Conservation (phyloP, 2,797 vertebrate genomes). For the Crotalus adamanteus region DNA sequence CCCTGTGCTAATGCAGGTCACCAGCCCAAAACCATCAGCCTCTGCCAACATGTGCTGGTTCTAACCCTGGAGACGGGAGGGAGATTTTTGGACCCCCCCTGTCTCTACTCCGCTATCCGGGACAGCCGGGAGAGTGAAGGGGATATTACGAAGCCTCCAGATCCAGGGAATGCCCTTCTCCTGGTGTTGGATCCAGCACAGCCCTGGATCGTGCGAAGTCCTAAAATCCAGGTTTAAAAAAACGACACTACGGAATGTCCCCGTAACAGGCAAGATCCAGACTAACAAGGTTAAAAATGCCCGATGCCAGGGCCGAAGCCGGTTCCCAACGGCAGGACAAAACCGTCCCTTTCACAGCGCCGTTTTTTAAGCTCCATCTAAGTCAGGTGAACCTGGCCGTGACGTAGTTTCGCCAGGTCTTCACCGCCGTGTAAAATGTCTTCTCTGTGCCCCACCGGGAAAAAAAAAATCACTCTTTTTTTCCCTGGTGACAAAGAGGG, state of each 20-base stretch:
- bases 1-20: too few species aligned
- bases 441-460: too few species aligned
- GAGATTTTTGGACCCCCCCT: neutral
- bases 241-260: neutral
- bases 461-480: neutral
- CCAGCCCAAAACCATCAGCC: neutral
- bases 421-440: too few species aligned
- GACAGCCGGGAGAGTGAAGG: neutral
- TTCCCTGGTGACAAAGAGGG: too few species aligned
- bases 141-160: neutral
- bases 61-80: neutral
- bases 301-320: accelerated
- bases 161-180: neutral
- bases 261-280: neutral
- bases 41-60: neutral
- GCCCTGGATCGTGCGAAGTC: neutral
- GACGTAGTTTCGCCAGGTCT: neutral
- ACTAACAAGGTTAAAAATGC: neutral
- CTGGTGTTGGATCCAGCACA: neutral
- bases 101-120: neutral
- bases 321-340: neutral
- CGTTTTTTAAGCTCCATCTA: neutral
- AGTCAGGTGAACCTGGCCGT: neutral
- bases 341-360: neutral
- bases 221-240: neutral